These are phyloP conservation scores for Muntiacus reevesi DNA, from an alignment of 2,113 vertebrate genomes.

Conservation along the genomic window DNA sequence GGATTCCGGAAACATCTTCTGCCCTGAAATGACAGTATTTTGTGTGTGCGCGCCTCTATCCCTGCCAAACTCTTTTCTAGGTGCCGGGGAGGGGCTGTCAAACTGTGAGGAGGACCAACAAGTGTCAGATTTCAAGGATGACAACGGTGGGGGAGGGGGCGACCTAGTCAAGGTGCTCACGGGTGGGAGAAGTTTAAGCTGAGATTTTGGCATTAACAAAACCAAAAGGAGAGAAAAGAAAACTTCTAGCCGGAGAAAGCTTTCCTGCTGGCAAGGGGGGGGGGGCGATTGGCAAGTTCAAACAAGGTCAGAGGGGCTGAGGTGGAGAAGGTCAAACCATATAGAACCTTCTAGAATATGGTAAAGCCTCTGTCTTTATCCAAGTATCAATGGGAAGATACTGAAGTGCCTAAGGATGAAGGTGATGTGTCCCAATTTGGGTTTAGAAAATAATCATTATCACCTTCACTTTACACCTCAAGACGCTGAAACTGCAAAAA, in stretches of 20 bases:
- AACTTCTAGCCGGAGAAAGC: background rate
- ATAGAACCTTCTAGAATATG: background rate
- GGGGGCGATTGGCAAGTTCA: background rate
- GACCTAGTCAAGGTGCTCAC: background rate
- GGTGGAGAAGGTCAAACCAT: background rate
- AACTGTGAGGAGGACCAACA: background rate
- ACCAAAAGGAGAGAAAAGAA: background rate
- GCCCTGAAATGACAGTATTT: background rate
- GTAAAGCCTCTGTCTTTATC: background rate
- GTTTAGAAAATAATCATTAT: background rate
- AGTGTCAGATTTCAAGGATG: background rate
- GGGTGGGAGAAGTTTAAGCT: background rate
- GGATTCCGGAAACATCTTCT: background rate
- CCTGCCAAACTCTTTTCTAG: background rate
- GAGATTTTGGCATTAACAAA: background rate
- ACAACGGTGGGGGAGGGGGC: background rate
- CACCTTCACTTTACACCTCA: background rate
- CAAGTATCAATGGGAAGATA: background rate
- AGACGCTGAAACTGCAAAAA: background rate
- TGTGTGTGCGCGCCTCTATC: background rate
- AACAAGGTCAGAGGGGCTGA: background rate
- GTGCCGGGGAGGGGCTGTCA: background rate
- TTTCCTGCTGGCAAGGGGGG: background rate
- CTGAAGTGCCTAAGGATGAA: background rate
- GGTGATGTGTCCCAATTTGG: background rate